phyloP scores from a whole-genome alignment of 2,113 vertebrate species.

The Cyanistes caeruleus region DNA sequence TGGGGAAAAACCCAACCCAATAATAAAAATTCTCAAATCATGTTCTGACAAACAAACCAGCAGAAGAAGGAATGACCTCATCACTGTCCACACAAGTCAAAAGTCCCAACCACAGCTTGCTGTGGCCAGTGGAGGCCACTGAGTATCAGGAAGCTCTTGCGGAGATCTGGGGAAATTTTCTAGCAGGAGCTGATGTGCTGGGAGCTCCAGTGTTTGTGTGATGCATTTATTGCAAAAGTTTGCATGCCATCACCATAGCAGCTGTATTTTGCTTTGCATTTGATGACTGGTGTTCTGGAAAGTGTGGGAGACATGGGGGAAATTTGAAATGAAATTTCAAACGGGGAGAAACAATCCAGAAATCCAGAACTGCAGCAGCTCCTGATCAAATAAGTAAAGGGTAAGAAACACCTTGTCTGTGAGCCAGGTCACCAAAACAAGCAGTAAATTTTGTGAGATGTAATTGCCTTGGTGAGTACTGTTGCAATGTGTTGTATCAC shows the following conservation, averaged over 20 bases:
- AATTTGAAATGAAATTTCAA: background rate
- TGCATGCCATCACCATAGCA: background rate
- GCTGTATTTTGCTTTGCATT: background rate
- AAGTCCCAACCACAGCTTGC: background rate
- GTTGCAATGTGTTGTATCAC: background rate
- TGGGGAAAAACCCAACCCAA: background rate
- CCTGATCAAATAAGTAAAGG: background rate
- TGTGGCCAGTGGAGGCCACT: background rate
- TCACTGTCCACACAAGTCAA: background rate
- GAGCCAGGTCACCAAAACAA: background rate
- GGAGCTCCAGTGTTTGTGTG: fast-evolving
- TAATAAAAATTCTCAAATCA: background rate
- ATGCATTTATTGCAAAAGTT: background rate
- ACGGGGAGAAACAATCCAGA: background rate
- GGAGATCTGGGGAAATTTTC: background rate
- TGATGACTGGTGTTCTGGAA: too few species aligned
- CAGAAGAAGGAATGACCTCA: background rate
- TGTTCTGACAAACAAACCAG: background rate
- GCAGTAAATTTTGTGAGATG: background rate
- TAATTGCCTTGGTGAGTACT: background rate
- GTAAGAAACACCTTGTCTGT: background rate
- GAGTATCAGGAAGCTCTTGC: fast-evolving
- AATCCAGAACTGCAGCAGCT: background rate
- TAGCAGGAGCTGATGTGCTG: background rate
- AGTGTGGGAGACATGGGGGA: background rate